These are phyloP conservation scores for Brachyhypopomus occidentalis DNA, from an alignment of 2,113 vertebrate species.

Conservation along the genomic window DNA sequence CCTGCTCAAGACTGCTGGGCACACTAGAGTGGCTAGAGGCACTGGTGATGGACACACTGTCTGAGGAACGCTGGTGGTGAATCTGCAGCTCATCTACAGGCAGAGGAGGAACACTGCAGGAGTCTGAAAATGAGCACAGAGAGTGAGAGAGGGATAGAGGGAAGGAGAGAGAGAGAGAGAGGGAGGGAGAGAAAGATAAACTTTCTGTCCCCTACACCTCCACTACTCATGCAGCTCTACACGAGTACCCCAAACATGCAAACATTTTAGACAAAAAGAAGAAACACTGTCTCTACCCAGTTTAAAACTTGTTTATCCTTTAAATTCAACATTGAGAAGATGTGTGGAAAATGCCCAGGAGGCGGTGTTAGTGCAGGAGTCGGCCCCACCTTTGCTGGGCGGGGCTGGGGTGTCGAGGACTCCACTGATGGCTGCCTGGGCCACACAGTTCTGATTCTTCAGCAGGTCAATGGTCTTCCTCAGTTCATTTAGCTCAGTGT, in stretches of 20 bases:
- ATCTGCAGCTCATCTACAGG: conserved; percentile 78
- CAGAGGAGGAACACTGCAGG: conserved; percentile 72
- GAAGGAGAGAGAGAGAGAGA: background rate
- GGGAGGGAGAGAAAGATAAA: background rate
- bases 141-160: background rate
- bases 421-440: conserved; percentile 84
- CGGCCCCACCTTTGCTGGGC: conserved; percentile 75
- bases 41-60: conserved; percentile 87
- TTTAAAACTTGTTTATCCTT: background rate
- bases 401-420: conserved; percentile 80
- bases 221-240: no score
- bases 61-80: conserved; percentile 83
- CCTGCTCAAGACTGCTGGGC: conserved; percentile 79
- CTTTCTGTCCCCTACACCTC: background rate
- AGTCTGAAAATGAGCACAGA: background rate
- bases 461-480: conserved; percentile 86
- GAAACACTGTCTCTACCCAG: background rate
- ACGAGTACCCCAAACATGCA: no score
- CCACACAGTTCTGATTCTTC: conserved; percentile 84
- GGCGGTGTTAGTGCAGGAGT: no score
- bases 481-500: conserved; percentile 86
- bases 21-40: conserved; percentile 85
- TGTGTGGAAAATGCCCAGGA: background rate
- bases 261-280: background rate
- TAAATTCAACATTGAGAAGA: background rate